phyloP scores from a whole-genome alignment of 2,797 vertebrate genomes.

The Syngnathus acus region DNA sequence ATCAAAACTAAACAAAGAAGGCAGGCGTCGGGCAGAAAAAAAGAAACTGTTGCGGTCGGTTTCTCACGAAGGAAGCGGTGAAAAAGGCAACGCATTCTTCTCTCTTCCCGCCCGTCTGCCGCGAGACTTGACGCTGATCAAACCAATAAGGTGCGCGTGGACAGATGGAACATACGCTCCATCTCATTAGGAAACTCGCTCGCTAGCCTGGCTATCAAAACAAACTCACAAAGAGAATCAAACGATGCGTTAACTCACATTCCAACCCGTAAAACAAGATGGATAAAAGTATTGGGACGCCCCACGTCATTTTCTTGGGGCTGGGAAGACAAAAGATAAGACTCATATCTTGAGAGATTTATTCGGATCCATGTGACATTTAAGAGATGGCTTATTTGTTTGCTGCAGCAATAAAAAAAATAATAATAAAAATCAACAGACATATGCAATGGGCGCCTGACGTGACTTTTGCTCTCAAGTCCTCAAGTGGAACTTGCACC shows the following conservation, averaged over 20 bases:
- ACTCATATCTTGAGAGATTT: background rate
- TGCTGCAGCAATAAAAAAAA: background rate
- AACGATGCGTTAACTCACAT: constrained; percentile 40
- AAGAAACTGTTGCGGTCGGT: background rate
- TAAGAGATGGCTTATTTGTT: background rate
- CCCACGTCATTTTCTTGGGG: background rate
- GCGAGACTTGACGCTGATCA: constrained; percentile 25
- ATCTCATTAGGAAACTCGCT: constrained; percentile 37
- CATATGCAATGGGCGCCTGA: background rate
- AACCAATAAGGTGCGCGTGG: constrained; percentile 28
- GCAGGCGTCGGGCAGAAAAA: background rate
- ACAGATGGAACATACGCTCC: constrained; percentile 37
- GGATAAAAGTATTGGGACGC: background rate
- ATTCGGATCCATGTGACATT: background rate
- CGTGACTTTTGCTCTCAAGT: background rate
- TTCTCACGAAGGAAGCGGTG: background rate
- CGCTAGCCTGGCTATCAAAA: background rate
- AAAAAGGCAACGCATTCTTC: constrained; percentile 13
- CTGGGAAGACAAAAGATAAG: background rate
- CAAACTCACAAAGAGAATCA: constrained; percentile 38
- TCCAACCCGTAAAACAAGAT: background rate
- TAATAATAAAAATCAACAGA: background rate
- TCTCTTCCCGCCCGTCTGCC: constrained; percentile 8
- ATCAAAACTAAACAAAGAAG: constrained; percentile 25
- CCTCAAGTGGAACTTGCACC: background rate